phyloP scores from a whole-genome alignment of 1,140 invertebrate species.

The Venustaconcha ellipsiformis region DNA sequence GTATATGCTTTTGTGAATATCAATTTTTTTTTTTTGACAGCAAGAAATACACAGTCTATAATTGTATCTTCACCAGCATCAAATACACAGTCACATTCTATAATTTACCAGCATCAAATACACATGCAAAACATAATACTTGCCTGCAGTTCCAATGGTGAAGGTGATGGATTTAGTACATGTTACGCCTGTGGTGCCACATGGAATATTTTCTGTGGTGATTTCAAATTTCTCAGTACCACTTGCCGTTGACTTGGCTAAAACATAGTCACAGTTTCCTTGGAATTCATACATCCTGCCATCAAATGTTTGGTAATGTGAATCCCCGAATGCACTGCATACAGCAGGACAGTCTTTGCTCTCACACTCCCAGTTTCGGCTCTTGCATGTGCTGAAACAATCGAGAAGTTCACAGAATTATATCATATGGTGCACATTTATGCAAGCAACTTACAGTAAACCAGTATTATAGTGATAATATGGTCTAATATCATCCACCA shows the following conservation, averaged over 20 bases:
- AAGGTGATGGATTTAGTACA: constrained; percentile 86
- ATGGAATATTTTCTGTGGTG: constrained; percentile 80
- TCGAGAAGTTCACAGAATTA: too few species aligned
- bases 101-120: too few species aligned
- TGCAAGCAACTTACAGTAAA: too few species aligned
- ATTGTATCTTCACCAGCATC: too few species aligned
- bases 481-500: too few species aligned
- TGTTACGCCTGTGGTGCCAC: constrained; percentile 85
- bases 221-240: constrained; percentile 51
- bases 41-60: too few species aligned
- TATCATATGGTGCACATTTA: too few species aligned
- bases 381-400: constrained; percentile 52
- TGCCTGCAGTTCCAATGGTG: constrained; percentile 68
- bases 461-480: too few species aligned
- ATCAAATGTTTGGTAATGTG: constrained; percentile 88
- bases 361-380: constrained; percentile 59
- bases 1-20: too few species aligned
- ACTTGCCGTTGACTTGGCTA: constrained; percentile 74
- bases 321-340: constrained; percentile 76
- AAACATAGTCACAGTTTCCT: constrained; percentile 85
- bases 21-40: too few species aligned
- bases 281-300: constrained; percentile 87
- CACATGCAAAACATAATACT: neutral
- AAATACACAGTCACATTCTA: too few species aligned
- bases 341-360: constrained; percentile 65